These are phyloP conservation scores for Heterotilapia buettikoferi DNA, from an alignment of 2,113 vertebrate species.

Conservation along the genomic window DNA sequence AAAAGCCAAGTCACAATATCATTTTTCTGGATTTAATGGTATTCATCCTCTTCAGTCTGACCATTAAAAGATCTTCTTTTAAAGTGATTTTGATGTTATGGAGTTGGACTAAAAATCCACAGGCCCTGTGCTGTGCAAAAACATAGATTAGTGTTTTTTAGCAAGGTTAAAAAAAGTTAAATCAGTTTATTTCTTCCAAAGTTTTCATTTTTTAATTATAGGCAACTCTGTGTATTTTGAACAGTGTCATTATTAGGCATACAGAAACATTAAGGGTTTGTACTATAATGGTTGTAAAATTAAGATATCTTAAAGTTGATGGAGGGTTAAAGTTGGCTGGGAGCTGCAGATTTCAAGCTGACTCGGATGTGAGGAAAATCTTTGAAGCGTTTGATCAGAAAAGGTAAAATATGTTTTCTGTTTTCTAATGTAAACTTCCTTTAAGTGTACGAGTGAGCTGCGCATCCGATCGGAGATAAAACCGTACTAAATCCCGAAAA, in stretches of 20 bases:
- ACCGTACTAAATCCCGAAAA: background rate
- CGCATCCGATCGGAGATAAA: background rate
- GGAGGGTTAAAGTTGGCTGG: background rate
- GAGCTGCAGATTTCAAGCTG: background rate
- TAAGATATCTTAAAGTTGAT: background rate
- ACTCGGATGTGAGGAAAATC: background rate
- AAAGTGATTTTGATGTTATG: background rate
- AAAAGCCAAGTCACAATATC: background rate
- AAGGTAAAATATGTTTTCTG: background rate
- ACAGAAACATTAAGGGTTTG: background rate
- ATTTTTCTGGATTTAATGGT: background rate
- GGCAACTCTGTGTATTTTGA: background rate
- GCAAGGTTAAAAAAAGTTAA: background rate
- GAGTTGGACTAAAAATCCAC: background rate
- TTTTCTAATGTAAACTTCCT: background rate
- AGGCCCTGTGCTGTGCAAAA: background rate
- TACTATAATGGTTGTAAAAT: background rate
- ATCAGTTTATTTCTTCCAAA: background rate
- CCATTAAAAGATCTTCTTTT: background rate
- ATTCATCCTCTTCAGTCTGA: background rate
- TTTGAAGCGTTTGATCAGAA: background rate
- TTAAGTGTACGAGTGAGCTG: background rate
- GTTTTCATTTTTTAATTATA: background rate
- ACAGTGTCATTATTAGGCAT: background rate
- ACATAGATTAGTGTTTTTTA: background rate